Evolutionary conservation across 2,113 vertebrate genomes (phyloP), one percentile per base, ranked within the genome.

Genomic region (Limnothrissa miodon): DNA sequence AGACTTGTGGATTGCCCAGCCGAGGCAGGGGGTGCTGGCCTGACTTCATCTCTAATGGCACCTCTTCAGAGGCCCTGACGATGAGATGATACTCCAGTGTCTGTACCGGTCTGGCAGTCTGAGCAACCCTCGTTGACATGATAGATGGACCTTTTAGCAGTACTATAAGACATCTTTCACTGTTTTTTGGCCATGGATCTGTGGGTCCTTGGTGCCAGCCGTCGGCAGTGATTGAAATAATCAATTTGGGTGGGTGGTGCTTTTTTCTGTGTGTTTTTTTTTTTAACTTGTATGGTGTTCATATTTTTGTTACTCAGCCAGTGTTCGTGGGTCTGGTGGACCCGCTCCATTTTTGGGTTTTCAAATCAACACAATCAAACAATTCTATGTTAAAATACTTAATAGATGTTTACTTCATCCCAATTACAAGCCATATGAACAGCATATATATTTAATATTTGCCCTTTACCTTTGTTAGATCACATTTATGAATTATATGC

Each of bases 81-180:
- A 53, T 53, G 51, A 56, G 51, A 21, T 53, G 51, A 56, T 19
- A 21, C 42, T 42, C 21, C 6, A 6, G 29, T 74, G 33, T 29
- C 66, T 17, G 25, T 29, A 74, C 11, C 17, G 1, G 33, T 74
- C 29, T 74, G 25, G 29, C 66, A 39, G 66, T 33, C 13, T 15
- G 29, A 33, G 66, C 66, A 3, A 29, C 66, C 66, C 66, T 39
- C 33, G 2, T 33, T 74, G 66, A 74, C 66, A 21, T 74, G 66
- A 74, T 74, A 74, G 66, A 74, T 74, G 66, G 66, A 33, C 66
- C 66, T 74, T 74, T 74, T 74, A 74, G 66, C 33, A 17, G 33
- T 13, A 13, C 25, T 74, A 13, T 36, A 29, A 74, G 66, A 17
- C 66, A 36, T 74, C 66, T 15, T 74, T 0, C 17, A 74, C 10